phyloP scores from a whole-genome alignment of 2,888 invertebrate genomes.

The Notodonta ziczac region DNA sequence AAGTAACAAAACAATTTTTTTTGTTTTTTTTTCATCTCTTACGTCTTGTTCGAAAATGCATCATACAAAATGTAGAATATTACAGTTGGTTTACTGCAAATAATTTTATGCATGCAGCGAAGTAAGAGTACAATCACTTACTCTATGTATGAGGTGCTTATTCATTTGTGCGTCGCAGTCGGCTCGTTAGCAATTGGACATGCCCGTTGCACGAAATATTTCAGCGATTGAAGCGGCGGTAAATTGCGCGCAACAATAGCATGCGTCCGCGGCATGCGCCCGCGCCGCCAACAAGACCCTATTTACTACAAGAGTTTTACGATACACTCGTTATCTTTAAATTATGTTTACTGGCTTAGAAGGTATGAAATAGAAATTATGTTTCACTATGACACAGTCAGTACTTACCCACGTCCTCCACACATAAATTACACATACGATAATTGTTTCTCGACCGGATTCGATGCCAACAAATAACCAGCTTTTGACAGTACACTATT shows the following conservation, averaged over 20 bases:
- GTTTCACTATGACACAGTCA: constrained; percentile 30
- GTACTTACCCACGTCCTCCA: constrained; percentile 32
- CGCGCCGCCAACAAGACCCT: constrained; percentile 57
- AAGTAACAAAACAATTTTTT: too few species aligned
- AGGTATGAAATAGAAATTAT: constrained; percentile 33
- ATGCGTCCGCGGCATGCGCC: constrained; percentile 55
- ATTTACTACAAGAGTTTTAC: constrained; percentile 77
- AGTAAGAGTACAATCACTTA: constrained; percentile 54
- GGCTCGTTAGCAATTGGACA: constrained; percentile 85
- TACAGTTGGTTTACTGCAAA: constrained; percentile 31
- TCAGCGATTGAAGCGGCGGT: constrained; percentile 83
- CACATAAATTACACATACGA: constrained; percentile 34
- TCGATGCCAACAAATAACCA: constrained; percentile 61
- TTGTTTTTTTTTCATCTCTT: too few species aligned
- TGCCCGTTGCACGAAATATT: constrained; percentile 84
- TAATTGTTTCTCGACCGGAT: constrained; percentile 58
- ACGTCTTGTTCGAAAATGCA: too few species aligned
- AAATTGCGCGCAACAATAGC: constrained; percentile 82
- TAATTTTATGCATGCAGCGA: constrained; percentile 39
- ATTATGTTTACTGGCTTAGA: constrained; percentile 58
- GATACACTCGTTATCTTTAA: constrained; percentile 79
- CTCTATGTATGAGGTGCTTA: constrained; percentile 76
- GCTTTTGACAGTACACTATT: constrained; percentile 65
- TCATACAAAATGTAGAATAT: neutral
- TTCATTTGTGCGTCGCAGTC: constrained; percentile 82